A percentile compares a stretch with the other conserved stretches of the same genome.
phyloP scores from a whole-genome alignment of 2,113 vertebrate species.

The Limnothrissa miodon region DNA sequence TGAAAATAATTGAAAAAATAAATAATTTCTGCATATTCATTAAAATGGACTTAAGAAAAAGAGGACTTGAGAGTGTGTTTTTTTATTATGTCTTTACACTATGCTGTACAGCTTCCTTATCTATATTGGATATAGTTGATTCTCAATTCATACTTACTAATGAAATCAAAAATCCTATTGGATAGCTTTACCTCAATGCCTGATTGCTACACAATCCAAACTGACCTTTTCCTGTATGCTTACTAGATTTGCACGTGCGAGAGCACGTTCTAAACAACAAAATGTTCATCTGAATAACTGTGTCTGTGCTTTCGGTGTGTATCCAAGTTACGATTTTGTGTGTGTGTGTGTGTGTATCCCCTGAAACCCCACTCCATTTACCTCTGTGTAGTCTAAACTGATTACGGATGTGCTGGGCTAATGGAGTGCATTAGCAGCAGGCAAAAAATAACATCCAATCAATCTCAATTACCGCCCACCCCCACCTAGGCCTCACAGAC shows the following conservation, averaged over 20 bases:
- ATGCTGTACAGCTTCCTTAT: too few species aligned
- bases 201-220: background rate
- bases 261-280: background rate
- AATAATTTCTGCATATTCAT: too few species aligned
- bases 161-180: too few species aligned
- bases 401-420: constrained; percentile 89
- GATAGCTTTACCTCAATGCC: background rate
- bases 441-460: constrained; percentile 86
- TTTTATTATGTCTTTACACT: too few species aligned
- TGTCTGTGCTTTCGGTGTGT: background rate
- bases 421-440: constrained; percentile 91
- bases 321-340: background rate
- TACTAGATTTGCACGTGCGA: background rate
- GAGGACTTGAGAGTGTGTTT: too few species aligned
- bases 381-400: constrained; percentile 85
- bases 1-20: too few species aligned
- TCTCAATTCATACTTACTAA: too few species aligned
- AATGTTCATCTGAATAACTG: background rate
- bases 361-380: constrained; percentile 84
- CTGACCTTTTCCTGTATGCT: background rate
- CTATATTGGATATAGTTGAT: too few species aligned
- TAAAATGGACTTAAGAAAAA: too few species aligned
- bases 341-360: background rate
- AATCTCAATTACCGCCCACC: constrained; percentile 79
- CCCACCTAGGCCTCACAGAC: constrained; percentile 72